Evolutionary conservation across 2,888 invertebrate genomes (phyloP).

Genomic region (Danaus chrysippus): DNA sequence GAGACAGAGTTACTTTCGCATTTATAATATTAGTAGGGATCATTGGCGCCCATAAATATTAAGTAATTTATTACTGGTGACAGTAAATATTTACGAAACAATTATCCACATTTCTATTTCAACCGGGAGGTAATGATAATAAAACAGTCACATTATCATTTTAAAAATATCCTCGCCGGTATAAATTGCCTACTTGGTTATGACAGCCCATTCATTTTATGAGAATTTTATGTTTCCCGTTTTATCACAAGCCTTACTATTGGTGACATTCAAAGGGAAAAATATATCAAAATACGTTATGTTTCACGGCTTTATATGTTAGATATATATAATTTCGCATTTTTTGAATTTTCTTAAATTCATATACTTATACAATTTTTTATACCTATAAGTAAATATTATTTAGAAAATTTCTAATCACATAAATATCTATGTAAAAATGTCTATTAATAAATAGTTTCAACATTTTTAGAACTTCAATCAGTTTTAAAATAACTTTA

Average conservation of each 20-base stretch:
- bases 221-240: slow-evolving; percentile 58
- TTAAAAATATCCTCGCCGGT: slow-evolving; percentile 32
- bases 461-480: too few relatives aligned
- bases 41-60: too few relatives aligned
- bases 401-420: too few relatives aligned
- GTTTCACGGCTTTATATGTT: not conserved
- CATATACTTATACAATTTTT: not conserved
- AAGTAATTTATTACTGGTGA: too few relatives aligned
- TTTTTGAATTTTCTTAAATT: not conserved
- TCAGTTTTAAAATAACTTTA: too few relatives aligned
- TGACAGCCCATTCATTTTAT: slow-evolving; percentile 67
- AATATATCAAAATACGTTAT: not conserved
- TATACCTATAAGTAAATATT: not conserved
- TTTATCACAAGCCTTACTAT: slow-evolving; percentile 48
- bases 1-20: too few relatives aligned
- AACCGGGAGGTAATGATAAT: not conserved
- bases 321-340: not conserved
- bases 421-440: too few relatives aligned
- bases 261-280: slow-evolving; percentile 14
- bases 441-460: too few relatives aligned
- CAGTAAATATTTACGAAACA: too few relatives aligned
- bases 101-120: too few relatives aligned
- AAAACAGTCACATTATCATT: slow-evolving; percentile 17
- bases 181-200: slow-evolving; percentile 62
- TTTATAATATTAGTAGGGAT: too few relatives aligned